Percentiles rank a stretch among this genome's conserved stretches.
Conservation (phyloP, 2,113 vertebrate genomes). For the Excalfactoria chinensis region DNA sequence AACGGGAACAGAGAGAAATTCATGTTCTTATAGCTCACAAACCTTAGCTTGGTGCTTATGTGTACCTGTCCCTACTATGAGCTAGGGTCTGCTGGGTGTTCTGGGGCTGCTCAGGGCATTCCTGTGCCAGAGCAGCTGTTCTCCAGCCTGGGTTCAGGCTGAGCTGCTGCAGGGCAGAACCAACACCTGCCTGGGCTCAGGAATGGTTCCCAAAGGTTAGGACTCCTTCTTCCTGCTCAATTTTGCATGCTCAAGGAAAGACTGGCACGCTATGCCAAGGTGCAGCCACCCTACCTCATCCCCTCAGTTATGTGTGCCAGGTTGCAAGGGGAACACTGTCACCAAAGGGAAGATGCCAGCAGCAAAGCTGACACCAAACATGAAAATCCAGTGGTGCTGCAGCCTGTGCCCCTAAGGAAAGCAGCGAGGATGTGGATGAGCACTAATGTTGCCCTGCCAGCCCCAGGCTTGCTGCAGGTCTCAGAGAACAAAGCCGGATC, state of each 20-base stretch:
- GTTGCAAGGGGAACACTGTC: not conserved
- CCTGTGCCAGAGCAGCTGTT: not conserved
- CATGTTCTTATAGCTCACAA: too few relatives aligned
- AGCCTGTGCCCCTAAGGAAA: too few relatives aligned
- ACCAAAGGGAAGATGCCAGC: accelerated
- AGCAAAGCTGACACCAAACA: not conserved
- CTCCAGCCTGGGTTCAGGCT: not conserved
- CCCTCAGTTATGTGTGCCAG: accelerated
- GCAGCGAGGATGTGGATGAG: not conserved
- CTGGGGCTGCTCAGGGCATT: not conserved
- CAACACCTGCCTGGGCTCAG: not conserved
- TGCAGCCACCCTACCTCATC: accelerated
- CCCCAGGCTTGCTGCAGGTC: not conserved
- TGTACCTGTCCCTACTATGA: not conserved
- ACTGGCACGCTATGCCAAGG: accelerated
- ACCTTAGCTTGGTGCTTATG: not conserved
- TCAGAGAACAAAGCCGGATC: too few relatives aligned
- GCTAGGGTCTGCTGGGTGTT: not conserved
- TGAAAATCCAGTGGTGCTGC: accelerated
- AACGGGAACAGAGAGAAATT: accelerated
- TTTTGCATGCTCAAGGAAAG: not conserved
- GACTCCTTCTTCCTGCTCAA: too few relatives aligned
- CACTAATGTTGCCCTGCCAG: accelerated
- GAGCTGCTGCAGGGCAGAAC: not conserved
- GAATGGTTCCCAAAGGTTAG: not conserved